Base-by-base conservation (phyloP, 2,888 invertebrate species). In the Catotricha subobsoleta region DNA sequence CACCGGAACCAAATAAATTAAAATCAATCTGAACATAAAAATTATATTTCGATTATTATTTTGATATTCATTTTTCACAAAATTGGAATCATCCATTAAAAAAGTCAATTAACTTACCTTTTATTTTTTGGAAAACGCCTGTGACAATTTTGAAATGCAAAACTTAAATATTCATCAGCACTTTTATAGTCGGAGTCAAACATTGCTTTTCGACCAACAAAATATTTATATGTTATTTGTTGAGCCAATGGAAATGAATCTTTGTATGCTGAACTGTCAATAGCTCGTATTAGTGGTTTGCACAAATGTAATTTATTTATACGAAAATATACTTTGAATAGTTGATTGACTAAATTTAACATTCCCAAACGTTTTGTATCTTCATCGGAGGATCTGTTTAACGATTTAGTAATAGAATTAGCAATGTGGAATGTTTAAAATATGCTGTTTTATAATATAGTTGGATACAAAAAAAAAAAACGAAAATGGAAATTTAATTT, bases 161-260 rank as follows among this genome's bases (percentile, higher is more conserved):
- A 98, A 0, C 86, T 79, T 18, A 98, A 64, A 54, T 81, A 86
- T 55, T 88, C 82, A 58, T 97, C 92, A 18, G 97, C 97, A 61
- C 76, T 72, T 59, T 80, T 80, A 56, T 92, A 92, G 57, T 97
- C 90, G 42, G 91, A 91, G 62, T 98, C 97, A 59, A 97, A 98
- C 90, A 98, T 95, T 3, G 92, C 88, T 59, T 97, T 95, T 23
- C 95, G 72, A 0, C 97, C 97, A 15, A 94, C 88, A 64, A 91
- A 97, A 62, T 95, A 95, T 55, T 84, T 84, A 62, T 94, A 98
- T 0, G 97, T 97, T 41, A 98, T 87, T 56, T 87, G 82, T 57
- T 98, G 95, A 9, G 90, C 81, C 44, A 94, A 62, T 2, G 86
- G 79, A 60, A 94, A 97, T 45, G 76, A 74, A 42, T 92, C 87